phyloP scores from a whole-genome alignment of 2,888 invertebrate genomes.

The Proisotoma minuta region DNA sequence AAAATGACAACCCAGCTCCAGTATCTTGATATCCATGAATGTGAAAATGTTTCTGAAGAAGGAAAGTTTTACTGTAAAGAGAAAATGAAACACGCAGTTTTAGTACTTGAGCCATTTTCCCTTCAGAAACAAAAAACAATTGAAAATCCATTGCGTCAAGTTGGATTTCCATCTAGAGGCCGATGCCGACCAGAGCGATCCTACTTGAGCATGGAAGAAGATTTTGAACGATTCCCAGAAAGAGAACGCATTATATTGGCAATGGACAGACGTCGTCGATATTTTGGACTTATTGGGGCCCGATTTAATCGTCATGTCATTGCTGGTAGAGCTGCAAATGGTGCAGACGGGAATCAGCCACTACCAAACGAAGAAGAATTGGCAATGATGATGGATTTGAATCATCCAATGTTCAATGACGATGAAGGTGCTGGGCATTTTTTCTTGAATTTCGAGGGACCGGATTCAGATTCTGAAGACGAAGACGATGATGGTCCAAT shows the following conservation, averaged over 20 bases:
- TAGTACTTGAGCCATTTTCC: slow-evolving; percentile 15
- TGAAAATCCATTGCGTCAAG: slow-evolving; percentile 1
- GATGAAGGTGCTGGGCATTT: too few species aligned
- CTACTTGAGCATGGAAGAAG: not conserved
- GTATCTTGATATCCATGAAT: slow-evolving; percentile 28
- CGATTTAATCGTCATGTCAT: too few species aligned
- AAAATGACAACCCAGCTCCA: slow-evolving; percentile 26
- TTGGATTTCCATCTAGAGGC: slow-evolving; percentile 1
- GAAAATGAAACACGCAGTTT: slow-evolving; percentile 24
- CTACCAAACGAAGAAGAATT: too few species aligned
- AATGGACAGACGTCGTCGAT: not conserved
- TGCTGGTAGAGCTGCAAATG: too few species aligned
- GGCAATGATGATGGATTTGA: too few species aligned
- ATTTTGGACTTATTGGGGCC: too few species aligned
- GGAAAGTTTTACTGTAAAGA: slow-evolving; percentile 39
- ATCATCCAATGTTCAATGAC: too few species aligned
- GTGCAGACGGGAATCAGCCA: too few species aligned
- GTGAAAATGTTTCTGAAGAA: slow-evolving; percentile 34
- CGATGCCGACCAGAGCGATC: not conserved
- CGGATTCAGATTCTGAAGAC: too few species aligned
- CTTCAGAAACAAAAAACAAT: not conserved
- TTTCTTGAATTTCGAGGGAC: too few species aligned
- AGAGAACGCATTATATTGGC: not conserved
- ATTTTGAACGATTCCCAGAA: not conserved
- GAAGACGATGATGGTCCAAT: not conserved